Evolutionary conservation across 2,113 vertebrate species (phyloP), one percentile per base, ranked within the genome.

Genomic region (Caranx ignobilis): DNA sequence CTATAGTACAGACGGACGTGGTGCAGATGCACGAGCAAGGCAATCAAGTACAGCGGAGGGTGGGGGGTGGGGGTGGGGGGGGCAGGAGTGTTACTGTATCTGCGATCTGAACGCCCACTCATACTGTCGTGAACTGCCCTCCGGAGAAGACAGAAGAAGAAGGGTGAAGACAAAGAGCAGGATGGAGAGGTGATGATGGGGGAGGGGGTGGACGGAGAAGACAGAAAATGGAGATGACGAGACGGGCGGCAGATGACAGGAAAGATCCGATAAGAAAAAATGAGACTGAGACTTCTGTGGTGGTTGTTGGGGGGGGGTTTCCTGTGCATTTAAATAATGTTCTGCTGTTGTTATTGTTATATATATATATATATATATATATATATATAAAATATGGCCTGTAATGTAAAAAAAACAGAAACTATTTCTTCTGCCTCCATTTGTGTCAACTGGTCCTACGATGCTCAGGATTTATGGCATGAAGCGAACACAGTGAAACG

Each of bases 51-150:
- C 26, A 26, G 26, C 26, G 26, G 26, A 26, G 26, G 26, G 26
- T 26, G 26, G 26, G 26, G 26, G 26, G 26, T 1, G 26, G 26
- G 26, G 26, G 26, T 26, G 26, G 26, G 45, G 68, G 80, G 66
- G 86, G 66, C 71, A 79, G 60, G 67, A 83, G 71, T 50, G 26
- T 26, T 26, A 26, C 26, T 26, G 26, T 26, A 26, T 26, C 26
- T 26, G 71, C 56, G 8, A 21, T 81, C 62, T 60, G 61, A 69
- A 80, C 89, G 71, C 88, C 88, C 89, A 91, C 90, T 72, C 87
- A 15, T 35, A 47, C 64, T 37, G 26, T 26, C 26, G 57, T 56
- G 35, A 80, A 77, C 73, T 26, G 66, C 60, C 74, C 55, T 79
- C 47, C 43, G 81, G 73, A 82, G 77, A 74, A 77, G 26, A 70